phyloP scores from a whole-genome alignment of 2,888 invertebrate species.

The Odontomyia ornata region DNA sequence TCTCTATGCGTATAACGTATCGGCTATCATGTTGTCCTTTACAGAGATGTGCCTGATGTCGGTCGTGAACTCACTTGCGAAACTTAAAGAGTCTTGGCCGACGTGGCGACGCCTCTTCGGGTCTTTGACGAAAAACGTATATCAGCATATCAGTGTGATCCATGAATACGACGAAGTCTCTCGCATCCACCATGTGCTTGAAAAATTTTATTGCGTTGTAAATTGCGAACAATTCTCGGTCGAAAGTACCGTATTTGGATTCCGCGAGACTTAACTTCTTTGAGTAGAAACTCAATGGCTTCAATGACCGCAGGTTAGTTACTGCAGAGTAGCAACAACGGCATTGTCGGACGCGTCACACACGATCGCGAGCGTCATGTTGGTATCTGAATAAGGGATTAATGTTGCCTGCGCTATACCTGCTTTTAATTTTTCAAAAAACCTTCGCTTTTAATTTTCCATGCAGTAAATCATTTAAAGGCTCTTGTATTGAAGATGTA shows the following conservation, averaged over 20 bases:
- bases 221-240: constrained; percentile 59
- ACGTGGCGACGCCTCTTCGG: constrained; percentile 55
- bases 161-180: constrained; percentile 49
- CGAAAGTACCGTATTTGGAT: constrained; percentile 58
- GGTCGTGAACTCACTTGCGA: constrained; percentile 46
- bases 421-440: background rate
- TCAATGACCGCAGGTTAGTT: constrained; percentile 52
- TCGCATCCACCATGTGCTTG: constrained; percentile 58
- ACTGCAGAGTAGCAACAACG: constrained; percentile 59
- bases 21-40: constrained; percentile 36
- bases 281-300: constrained; percentile 59
- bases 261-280: constrained; percentile 55
- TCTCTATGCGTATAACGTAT: constrained; percentile 27
- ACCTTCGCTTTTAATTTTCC: background rate
- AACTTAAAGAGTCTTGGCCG: constrained; percentile 57
- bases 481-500: background rate
- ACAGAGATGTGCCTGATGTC: constrained; percentile 35
- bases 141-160: constrained; percentile 54
- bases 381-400: background rate
- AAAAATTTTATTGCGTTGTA: constrained; percentile 58
- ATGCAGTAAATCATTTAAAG: background rate
- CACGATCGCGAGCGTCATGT: background rate
- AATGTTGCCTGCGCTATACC: background rate
- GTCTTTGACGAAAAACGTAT: constrained; percentile 54
- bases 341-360: constrained; percentile 57